Conservation (phyloP, 2,797 vertebrate genomes). For the Oreochromis grahami region DNA sequence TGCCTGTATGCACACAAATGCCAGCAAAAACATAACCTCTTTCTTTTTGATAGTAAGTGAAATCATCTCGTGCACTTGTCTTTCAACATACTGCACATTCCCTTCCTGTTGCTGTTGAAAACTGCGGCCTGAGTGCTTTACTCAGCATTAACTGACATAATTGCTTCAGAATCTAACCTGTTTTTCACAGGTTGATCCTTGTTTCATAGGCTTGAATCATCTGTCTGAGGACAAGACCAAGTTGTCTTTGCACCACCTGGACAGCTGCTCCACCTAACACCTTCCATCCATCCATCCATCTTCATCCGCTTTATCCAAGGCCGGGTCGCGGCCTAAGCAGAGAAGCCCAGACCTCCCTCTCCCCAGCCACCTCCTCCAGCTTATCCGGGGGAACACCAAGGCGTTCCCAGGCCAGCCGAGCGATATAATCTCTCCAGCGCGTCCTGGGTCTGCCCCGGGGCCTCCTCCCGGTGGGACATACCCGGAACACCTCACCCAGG, state of each 20-base stretch:
- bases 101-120: neutral
- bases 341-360: no score
- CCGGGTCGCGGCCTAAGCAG: no score
- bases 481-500: no score
- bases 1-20: accelerated
- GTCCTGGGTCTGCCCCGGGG: no score
- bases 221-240: neutral
- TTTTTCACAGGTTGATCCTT: accelerated
- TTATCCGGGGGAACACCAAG: no score
- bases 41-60: neutral
- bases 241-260: neutral
- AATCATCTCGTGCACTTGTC: accelerated
- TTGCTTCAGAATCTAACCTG: neutral
- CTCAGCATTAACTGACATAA: neutral
- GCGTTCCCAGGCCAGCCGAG: no score
- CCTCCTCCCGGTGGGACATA: no score
- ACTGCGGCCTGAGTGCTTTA: accelerated
- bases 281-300: no score
- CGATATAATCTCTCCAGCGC: no score
- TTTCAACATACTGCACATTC: neutral
- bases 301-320: no score
- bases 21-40: neutral
- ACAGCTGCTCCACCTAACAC: neutral
- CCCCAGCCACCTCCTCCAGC: no score
- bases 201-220: neutral